Evolutionary conservation across 2,113 vertebrate genomes (phyloP).

Genomic region (Nyctibius bracteatus): DNA sequence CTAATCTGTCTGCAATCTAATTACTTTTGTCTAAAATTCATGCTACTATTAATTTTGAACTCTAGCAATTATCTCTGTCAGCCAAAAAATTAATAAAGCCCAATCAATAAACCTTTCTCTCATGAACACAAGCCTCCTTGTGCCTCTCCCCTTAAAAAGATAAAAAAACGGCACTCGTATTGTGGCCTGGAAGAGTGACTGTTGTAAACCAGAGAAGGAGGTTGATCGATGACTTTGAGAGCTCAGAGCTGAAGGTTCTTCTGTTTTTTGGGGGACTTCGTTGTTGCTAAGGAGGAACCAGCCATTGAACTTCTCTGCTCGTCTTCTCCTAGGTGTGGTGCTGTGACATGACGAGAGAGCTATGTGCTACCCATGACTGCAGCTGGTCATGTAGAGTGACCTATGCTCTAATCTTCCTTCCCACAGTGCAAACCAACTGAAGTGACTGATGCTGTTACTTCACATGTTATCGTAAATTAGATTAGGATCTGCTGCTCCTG

Average conservation of each 20-base stretch:
- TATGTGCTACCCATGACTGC: neutral
- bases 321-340: neutral
- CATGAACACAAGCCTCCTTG: neutral
- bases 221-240: neutral
- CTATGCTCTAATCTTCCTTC: neutral
- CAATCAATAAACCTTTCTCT: neutral
- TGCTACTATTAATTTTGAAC: neutral
- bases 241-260: neutral
- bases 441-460: neutral
- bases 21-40: neutral
- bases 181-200: fast-evolving
- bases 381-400: neutral
- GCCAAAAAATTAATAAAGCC: neutral
- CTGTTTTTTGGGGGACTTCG: neutral
- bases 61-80: neutral
- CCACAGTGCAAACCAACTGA: neutral
- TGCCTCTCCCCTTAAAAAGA: neutral
- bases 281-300: neutral
- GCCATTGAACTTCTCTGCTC: neutral
- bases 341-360: neutral
- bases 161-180: fast-evolving
- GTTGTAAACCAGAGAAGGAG: neutral
- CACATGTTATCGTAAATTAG: neutral
- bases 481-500: neutral
- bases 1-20: neutral